Evolutionary conservation across 2,797 vertebrate species (phyloP), one percentile per base, ranked within the genome.

Genomic region (Todus mexicanus): DNA sequence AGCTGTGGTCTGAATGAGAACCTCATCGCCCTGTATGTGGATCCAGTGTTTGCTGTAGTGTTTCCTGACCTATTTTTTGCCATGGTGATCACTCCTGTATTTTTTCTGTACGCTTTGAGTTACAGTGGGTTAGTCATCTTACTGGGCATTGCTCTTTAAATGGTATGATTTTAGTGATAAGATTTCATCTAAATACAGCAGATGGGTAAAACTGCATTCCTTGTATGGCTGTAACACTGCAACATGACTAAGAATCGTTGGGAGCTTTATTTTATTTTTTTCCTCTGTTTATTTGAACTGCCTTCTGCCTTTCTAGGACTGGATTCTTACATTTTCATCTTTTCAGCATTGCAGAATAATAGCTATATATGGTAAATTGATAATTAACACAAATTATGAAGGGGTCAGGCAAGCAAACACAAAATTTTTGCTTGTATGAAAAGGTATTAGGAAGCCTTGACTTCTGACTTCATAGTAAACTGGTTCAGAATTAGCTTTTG

Each of bases 221-320:
- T 45, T 53, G 56, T 78, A 74, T 59, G 81, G 75, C 50, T 68
- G 1, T 68, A 84, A 60, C 66, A n/a, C 56, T 77, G 78, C 16
- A 29, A 35, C 5, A 5, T 61, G 71, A 57, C 63, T 47, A 25
- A 80, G 82, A 48, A 53, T 51, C 8, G 26, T 38, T 31, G 48
- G 31, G 50, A 63, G 37, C 19, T 84, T 83, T 80, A 38, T 87
- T 89, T 92, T 79, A 25, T 59, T 93, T 94, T 74, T 19, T 47
- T 54, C 60, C 42, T 43, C n/a, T 16, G 21, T 35, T 97, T 95
- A 80, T 97, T 95, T 96, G 71, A 89, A 74, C 82, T 69, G 51
- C n/a, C 84, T 87, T 90, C 40, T 69, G 77, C 93, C 90, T 10
- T 96, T 87, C 95, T 76, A 40, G 37, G 96, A 87, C 95, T 63